Conservation (phyloP, 2,113 vertebrate species). For the Gracilinanus agilis region DNA sequence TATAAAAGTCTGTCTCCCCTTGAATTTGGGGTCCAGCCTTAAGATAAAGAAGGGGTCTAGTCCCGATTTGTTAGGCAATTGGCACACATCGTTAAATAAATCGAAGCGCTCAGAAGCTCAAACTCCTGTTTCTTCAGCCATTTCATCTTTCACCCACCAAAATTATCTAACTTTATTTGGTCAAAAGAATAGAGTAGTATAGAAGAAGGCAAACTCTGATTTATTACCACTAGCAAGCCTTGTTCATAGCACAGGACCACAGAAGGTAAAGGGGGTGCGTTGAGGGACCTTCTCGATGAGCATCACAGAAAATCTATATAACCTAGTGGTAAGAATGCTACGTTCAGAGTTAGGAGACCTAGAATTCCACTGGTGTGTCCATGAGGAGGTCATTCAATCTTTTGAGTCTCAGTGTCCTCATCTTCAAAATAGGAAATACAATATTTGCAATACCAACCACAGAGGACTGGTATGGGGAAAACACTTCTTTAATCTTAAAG, state of each 20-base stretch:
- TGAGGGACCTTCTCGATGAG: neutral
- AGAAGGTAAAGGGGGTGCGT: neutral
- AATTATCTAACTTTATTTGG: neutral
- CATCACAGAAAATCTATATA: neutral
- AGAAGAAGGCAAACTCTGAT: neutral
- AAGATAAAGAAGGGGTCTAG: no score
- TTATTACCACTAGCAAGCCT: neutral
- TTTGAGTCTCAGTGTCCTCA: neutral
- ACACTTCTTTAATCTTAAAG: neutral
- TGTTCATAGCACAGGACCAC: neutral
- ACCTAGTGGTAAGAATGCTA: neutral
- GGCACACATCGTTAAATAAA: no score
- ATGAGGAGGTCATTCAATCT: neutral
- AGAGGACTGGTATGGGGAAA: neutral
- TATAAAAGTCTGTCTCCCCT: no score
- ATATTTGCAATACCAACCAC: neutral
- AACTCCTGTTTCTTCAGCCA: no score
- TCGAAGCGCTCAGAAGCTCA: no score
- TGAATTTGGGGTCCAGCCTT: no score
- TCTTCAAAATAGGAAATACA: neutral
- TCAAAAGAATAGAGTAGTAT: neutral
- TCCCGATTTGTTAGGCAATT: no score
- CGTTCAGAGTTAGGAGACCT: neutral
- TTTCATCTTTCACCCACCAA: no score
- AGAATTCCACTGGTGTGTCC: neutral